Evolutionary conservation across 2,888 invertebrate species (phyloP).

Genomic region (Masnerella sp.): DNA sequence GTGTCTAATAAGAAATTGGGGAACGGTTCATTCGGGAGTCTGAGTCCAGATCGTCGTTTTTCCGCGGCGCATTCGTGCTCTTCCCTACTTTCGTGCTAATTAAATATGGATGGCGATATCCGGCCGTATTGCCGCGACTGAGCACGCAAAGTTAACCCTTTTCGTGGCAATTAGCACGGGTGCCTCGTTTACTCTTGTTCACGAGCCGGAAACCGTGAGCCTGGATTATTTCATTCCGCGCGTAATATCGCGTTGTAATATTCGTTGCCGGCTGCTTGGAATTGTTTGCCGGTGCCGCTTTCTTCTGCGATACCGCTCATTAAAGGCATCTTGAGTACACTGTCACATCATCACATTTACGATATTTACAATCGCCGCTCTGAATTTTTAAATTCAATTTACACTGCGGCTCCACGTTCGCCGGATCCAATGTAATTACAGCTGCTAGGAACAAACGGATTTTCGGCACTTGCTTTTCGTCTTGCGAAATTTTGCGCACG

Average conservation of each 20-base stretch:
- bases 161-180: constrained; percentile 74
- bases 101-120: constrained; percentile 74
- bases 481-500: too few relatives aligned
- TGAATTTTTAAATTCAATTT: constrained; percentile 44
- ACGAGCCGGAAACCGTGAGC: constrained; percentile 66
- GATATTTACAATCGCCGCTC: constrained; percentile 37
- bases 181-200: constrained; percentile 73
- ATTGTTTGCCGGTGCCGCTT: constrained; percentile 70
- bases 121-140: constrained; percentile 62
- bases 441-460: too few relatives aligned
- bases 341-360: constrained; percentile 56
- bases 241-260: constrained; percentile 75
- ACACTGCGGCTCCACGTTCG: constrained; percentile 19
- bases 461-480: too few relatives aligned
- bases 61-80: constrained; percentile 60
- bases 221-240: constrained; percentile 74
- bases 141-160: constrained; percentile 72
- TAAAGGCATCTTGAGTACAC: constrained; percentile 57
- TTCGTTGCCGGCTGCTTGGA: constrained; percentile 74
- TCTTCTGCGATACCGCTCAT: constrained; percentile 63
- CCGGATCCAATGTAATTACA: constrained; percentile 5
- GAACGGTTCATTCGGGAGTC: constrained; percentile 38
- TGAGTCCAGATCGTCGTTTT: constrained; percentile 46
- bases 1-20: constrained; percentile 48
- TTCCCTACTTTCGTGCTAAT: constrained; percentile 66